These are phyloP conservation scores for Siderastrea radians DNA, from an alignment of 92 coral and sea anemone species.

Conservation along the genomic window DNA sequence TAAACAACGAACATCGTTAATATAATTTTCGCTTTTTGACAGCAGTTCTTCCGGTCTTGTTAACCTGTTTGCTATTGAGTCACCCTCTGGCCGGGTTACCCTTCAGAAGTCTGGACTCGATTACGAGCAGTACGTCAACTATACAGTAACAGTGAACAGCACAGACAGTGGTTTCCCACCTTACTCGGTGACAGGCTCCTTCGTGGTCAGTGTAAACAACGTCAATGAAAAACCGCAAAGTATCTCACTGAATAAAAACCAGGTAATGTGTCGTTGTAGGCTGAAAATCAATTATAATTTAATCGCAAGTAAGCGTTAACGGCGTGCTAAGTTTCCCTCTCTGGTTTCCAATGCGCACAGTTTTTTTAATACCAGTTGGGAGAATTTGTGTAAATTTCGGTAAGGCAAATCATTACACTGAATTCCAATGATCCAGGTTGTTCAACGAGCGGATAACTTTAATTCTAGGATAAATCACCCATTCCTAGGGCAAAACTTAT, in stretches of 20 bases:
- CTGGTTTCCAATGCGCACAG: no score
- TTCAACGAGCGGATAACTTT: no score
- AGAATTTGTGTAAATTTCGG: no score
- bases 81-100: slow-evolving; percentile 76
- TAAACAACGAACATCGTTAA: background rate
- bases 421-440: no score
- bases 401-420: no score
- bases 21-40: background rate
- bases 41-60: slow-evolving; percentile 63
- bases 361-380: no score
- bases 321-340: no score
- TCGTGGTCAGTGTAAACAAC: slow-evolving; percentile 81
- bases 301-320: no score
- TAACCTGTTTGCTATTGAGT: slow-evolving; percentile 64
- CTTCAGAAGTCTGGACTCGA: slow-evolving; percentile 73
- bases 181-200: slow-evolving; percentile 73
- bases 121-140: slow-evolving; percentile 77
- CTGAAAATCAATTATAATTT: no score
- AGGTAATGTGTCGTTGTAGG: slow-evolving; percentile 25
- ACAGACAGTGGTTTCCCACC: slow-evolving; percentile 94
- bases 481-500: no score
- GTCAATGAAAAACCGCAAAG: slow-evolving; percentile 87
- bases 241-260: slow-evolving; percentile 70
- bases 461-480: no score
- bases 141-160: slow-evolving; percentile 74